These are phyloP conservation scores for Ambastaia sidthimunki DNA, from an alignment of 2,797 vertebrate species.

Conservation along the genomic window DNA sequence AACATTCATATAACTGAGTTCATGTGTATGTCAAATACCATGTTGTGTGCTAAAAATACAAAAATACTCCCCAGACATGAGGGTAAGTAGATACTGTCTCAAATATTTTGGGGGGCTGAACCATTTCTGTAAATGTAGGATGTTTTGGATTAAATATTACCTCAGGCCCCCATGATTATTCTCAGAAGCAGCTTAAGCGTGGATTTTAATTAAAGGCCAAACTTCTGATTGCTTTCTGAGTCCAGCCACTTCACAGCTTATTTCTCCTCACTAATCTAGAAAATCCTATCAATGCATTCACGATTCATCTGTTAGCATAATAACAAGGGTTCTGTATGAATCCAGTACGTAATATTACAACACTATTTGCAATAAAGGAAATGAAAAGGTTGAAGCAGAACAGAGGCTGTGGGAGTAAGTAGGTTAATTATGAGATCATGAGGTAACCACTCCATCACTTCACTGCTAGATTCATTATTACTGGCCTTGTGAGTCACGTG, in stretches of 20 bases:
- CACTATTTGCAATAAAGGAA: constrained; percentile 43
- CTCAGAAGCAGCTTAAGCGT: constrained; percentile 44
- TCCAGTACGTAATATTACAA: constrained; percentile 38
- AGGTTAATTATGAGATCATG: constrained; percentile 50
- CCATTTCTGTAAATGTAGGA: constrained; percentile 38
- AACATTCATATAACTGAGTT: neutral
- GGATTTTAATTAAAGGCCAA: constrained; percentile 58
- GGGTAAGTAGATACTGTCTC: neutral
- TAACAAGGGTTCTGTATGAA: constrained; percentile 49
- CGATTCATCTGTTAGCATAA: constrained; percentile 55
- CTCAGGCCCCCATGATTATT: constrained; percentile 46
- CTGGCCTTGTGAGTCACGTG: too few species aligned
- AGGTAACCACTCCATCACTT: constrained; percentile 20
- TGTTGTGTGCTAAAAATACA: too few species aligned
- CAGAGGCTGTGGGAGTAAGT: constrained; percentile 27
- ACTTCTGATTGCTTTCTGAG: constrained; percentile 31
- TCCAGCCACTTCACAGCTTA: neutral
- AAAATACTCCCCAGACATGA: too few species aligned
- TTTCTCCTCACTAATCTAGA: constrained; percentile 43
- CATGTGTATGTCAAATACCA: neutral
- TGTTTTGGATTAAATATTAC: constrained; percentile 50
- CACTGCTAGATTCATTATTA: neutral
- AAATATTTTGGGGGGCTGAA: neutral
- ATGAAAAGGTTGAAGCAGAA: constrained; percentile 22
- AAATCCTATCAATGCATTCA: constrained; percentile 49